Evolutionary conservation across 2,797 vertebrate genomes (phyloP), one percentile per base, ranked within the genome.

Genomic region (Lemur catta): DNA sequence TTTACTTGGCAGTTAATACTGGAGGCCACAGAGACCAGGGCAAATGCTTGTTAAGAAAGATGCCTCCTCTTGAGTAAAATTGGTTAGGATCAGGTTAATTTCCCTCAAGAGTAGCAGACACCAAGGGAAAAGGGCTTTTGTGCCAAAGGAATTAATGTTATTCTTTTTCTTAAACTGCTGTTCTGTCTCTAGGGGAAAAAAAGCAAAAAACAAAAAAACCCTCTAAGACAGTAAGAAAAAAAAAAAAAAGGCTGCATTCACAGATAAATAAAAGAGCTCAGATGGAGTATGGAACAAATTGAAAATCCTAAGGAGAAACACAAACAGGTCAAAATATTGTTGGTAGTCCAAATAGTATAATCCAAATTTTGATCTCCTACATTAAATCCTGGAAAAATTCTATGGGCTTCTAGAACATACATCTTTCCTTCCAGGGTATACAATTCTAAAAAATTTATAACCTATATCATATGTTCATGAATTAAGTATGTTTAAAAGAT

Each of bases 41-140:
- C 22, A 59, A 90, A 79, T 74, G 57, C 87, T 89, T 89, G 57
- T 93, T 86, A 90, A 84, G 90, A 90, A 88, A 93, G 84, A 84
- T 90, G 63, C 22, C 26, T 89, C 78, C 48, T 92, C 91, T 88
- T 84, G 43, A 93, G 67, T 78, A 81, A 96, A 93, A 97, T 65
- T 91, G 46, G n/a, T 92, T 89, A 84, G 5, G 10, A 65, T 93
- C 78, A 82, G 50, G 15, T 92, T 92, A 63, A 81, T 96, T 87
- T 90, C 84, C 79, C 67, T 90, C n/a, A 84, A 84, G 79, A 81
- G 55, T 61, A 87, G 76, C 72, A 86, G 57, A 90, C 61, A 65
- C 52, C 93, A 74, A 79, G 72, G 84, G 82, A 65, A 96, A 92
- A 63, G n/a, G 9, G 30, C 28, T 72, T 93, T 89, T 81, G 61